Evolutionary conservation across 2,888 invertebrate species (phyloP).

Genomic region (Cartodere bifasciata): DNA sequence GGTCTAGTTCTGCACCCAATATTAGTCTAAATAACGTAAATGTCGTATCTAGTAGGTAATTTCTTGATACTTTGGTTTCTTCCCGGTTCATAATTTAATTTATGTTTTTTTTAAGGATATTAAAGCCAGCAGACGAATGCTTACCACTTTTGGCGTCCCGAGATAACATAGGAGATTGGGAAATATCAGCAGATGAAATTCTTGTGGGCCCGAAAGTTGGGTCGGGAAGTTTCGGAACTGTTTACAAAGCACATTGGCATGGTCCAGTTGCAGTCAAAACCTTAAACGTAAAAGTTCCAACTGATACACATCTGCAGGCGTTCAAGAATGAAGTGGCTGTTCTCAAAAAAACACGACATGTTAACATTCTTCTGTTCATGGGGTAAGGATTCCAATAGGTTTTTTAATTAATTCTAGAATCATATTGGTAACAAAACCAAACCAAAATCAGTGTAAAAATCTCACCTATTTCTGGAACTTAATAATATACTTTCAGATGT

Average conservation of each 20-base stretch:
- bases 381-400: no score
- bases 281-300: constrained; percentile 94
- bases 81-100: no score
- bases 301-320: constrained; percentile 88
- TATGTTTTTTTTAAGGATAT: no score
- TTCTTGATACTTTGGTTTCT: no score
- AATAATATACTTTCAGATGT: no score
- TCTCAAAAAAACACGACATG: constrained; percentile 86
- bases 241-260: constrained; percentile 97
- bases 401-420: no score
- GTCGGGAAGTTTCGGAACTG: constrained; percentile 97
- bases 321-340: constrained; percentile 99
- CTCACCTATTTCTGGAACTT: no score
- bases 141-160: constrained; percentile 72
- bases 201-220: constrained; percentile 86
- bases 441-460: no score
- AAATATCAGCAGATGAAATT: constrained; percentile 90
- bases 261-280: constrained; percentile 97
- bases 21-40: constrained; percentile 78
- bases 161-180: constrained; percentile 97
- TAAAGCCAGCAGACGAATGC: constrained; percentile 87
- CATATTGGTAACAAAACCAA: no score
- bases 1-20: constrained; percentile 96
- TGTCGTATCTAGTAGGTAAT: constrained; percentile 34
- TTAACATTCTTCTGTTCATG: constrained; percentile 97